Conservation (phyloP, 1,140 invertebrate genomes). For the Neodiprion pinetum region DNA sequence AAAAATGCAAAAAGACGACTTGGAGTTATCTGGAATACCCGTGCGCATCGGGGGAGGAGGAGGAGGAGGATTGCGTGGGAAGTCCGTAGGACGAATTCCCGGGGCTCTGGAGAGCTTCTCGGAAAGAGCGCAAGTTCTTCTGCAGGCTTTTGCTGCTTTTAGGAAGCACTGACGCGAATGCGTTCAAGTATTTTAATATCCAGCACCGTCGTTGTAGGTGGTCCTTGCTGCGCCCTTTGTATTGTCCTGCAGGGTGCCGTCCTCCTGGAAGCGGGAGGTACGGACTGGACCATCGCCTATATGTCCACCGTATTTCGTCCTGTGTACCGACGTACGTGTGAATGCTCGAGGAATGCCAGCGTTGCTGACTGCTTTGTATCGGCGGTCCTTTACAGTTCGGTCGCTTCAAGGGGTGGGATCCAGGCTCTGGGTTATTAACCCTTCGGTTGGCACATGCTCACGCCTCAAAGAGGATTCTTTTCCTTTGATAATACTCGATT, state of each 20-base stretch:
- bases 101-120: constrained; percentile 9
- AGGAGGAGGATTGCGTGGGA: constrained; percentile 2
- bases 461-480: no score
- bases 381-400: background rate
- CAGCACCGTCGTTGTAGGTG: constrained; percentile 18
- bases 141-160: constrained; percentile 37
- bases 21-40: no score
- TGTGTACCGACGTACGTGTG: background rate
- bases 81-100: constrained; percentile 34
- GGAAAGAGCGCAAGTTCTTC: constrained; percentile 7
- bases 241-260: constrained; percentile 39
- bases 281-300: background rate
- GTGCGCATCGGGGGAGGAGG: no score
- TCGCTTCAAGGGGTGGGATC: background rate
- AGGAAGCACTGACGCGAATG: constrained; percentile 33
- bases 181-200: constrained; percentile 51
- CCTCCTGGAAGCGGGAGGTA: constrained; percentile 33
- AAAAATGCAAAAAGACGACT: no score
- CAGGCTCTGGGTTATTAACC: no score
- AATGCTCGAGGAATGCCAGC: background rate
- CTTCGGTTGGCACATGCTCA: no score
- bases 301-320: background rate
- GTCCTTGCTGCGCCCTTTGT: constrained; percentile 28
- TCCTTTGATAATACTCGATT: no score
- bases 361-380: background rate